Evolutionary conservation across 2,113 vertebrate species (phyloP).

Genomic region (Vidua chalybeata): DNA sequence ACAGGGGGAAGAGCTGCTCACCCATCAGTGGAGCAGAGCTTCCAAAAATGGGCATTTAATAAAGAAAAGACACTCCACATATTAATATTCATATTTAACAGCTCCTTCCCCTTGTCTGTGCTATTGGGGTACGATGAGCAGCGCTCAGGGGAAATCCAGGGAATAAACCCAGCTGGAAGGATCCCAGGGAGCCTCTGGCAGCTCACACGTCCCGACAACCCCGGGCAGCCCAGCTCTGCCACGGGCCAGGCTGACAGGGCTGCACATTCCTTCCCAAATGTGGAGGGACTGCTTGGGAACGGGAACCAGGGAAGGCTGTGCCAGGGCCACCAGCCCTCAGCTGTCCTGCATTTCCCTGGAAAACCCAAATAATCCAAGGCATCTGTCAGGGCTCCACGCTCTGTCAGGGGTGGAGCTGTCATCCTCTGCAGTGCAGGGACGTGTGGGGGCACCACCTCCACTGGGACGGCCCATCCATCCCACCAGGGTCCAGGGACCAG

Average conservation of each 20-base stretch:
- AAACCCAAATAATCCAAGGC: accelerated
- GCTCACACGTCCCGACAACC: neutral
- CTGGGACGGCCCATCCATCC: accelerated
- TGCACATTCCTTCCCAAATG: neutral
- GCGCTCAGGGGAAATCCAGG: neutral
- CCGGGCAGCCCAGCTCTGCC: neutral
- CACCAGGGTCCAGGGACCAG: no score
- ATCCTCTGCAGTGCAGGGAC: neutral
- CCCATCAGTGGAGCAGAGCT: neutral
- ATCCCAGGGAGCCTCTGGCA: neutral
- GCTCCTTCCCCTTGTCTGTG: neutral
- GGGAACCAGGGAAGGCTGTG: neutral
- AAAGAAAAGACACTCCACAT: neutral
- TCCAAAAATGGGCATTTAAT: neutral
- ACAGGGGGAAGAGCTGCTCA: neutral
- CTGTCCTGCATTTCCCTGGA: neutral
- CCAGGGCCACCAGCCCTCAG: neutral
- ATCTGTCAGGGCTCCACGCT: neutral
- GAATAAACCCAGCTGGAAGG: neutral
- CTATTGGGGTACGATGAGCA: accelerated
- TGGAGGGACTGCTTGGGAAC: neutral
- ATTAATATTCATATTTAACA: neutral
- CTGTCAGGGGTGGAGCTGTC: neutral
- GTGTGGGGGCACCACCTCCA: neutral
- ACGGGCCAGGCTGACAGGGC: neutral